phyloP scores from a whole-genome alignment of 2,113 vertebrate species.

The Pitta sordida region DNA sequence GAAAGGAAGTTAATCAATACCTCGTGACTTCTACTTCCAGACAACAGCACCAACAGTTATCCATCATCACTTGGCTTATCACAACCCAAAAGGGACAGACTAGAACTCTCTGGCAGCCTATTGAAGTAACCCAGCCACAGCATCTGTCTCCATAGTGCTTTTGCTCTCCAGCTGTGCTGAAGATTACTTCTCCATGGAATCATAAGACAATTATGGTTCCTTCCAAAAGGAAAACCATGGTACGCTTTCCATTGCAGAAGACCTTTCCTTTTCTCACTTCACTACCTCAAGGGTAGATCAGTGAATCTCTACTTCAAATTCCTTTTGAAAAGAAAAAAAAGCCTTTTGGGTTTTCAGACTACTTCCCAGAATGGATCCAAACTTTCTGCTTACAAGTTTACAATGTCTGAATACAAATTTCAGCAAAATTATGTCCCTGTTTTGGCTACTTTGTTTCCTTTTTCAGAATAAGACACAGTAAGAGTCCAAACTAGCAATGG shows the following conservation, averaged over 20 bases:
- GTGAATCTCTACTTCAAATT: background rate
- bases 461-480: background rate
- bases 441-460: background rate
- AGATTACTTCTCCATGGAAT: background rate
- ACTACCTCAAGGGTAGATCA: background rate
- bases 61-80: background rate
- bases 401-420: background rate
- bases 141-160: background rate
- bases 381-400: background rate
- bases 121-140: background rate
- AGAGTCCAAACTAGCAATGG: background rate
- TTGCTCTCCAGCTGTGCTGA: background rate
- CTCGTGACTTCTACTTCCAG: background rate
- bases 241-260: background rate
- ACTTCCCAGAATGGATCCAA: background rate
- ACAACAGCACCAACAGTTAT: background rate
- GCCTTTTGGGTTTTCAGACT: background rate
- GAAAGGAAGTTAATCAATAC: background rate
- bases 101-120: fast-evolving
- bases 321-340: background rate
- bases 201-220: background rate
- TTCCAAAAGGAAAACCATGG: background rate
- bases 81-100: background rate
- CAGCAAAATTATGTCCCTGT: background rate
- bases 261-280: background rate